Percentiles rank a stretch among this genome's conserved stretches.
phyloP scores from a whole-genome alignment of 2,888 invertebrate genomes.

The Athalia cordata region DNA sequence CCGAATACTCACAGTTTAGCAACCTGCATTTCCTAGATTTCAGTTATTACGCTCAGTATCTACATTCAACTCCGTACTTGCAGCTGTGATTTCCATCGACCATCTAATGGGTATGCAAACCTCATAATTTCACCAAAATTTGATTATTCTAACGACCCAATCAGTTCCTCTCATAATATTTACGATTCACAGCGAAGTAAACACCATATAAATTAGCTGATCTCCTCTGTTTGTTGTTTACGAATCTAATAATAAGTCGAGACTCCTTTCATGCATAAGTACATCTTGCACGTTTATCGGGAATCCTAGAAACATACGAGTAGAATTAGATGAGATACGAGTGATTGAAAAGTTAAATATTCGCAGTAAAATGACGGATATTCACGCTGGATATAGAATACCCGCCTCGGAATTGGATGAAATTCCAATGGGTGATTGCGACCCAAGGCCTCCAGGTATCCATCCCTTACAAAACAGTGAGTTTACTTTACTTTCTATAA shows the following conservation, averaged over 20 bases:
- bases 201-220: too few relatives aligned
- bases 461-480: neutral
- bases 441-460: neutral
- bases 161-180: neutral
- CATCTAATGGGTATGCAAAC: slow-evolving; percentile 8
- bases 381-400: slow-evolving; percentile 39
- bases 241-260: neutral
- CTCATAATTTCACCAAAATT: neutral
- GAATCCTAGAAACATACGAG: too few relatives aligned
- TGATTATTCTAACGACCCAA: neutral
- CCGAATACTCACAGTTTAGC: slow-evolving; percentile 1
- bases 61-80: neutral
- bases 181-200: neutral
- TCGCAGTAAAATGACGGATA: slow-evolving; percentile 46
- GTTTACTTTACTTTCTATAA: neutral
- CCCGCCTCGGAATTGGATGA: slow-evolving; percentile 49
- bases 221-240: neutral
- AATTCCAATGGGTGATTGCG: slow-evolving; percentile 41
- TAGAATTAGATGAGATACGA: too few relatives aligned
- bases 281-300: too few relatives aligned
- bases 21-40: neutral
- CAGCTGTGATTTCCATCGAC: neutral
- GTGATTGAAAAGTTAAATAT: neutral
- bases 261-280: too few relatives aligned
- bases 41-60: slow-evolving; percentile 11